These are phyloP conservation scores for Spodoptera frugiperda DNA, from an alignment of 1,140 invertebrate genomes.

Conservation along the genomic window DNA sequence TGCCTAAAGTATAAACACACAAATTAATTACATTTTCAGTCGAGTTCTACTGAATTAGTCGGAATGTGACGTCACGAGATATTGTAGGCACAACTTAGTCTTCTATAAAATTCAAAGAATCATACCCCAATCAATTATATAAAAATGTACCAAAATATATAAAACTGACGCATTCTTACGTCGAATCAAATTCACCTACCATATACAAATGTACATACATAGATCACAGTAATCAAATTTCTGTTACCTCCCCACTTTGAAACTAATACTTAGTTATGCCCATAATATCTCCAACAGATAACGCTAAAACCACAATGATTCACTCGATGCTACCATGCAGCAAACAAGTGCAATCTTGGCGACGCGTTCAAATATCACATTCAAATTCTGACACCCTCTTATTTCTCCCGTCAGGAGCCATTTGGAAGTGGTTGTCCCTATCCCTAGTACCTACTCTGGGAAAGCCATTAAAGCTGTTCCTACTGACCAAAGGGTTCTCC, in stretches of 20 bases:
- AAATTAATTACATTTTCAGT: constrained; percentile 37
- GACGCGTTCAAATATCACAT: constrained; percentile 86
- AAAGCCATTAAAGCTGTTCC: constrained; percentile 84
- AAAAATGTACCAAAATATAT: neutral
- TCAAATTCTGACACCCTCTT: constrained; percentile 88
- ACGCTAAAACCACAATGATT: neutral
- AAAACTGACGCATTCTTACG: neutral
- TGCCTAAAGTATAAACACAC: constrained; percentile 42
- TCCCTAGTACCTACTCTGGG: constrained; percentile 74
- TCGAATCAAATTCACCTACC: neutral
- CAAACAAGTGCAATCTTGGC: constrained; percentile 24
- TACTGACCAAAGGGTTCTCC: constrained; percentile 79
- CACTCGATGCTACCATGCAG: neutral
- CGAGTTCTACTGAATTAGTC: constrained; percentile 22
- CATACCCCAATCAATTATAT: neutral
- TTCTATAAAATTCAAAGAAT: neutral
- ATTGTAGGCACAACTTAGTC: constrained; percentile 19
- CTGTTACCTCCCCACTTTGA: neutral
- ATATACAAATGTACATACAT: constrained; percentile 18
- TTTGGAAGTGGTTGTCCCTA: constrained; percentile 76
- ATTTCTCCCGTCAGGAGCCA: constrained; percentile 79
- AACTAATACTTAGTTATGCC: constrained; percentile 11
- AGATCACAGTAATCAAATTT: constrained; percentile 3
- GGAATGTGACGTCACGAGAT: constrained; percentile 13
- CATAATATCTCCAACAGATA: neutral